Conservation (phyloP, 2,113 vertebrate species). For the Cygnus atratus region DNA sequence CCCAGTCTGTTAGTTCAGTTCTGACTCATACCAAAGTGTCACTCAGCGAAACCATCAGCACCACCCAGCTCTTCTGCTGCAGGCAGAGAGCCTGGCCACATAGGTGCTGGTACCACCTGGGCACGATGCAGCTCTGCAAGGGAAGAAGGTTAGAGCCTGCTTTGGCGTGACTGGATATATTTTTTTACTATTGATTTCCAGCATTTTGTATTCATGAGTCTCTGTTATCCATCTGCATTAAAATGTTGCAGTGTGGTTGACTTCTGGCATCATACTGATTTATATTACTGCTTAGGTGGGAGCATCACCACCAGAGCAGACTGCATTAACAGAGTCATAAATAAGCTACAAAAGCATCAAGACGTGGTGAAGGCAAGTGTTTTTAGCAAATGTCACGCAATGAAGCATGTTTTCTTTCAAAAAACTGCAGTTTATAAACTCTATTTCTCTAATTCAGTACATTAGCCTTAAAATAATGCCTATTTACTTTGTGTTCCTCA, state of each 20-base stretch:
- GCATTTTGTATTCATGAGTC: not conserved
- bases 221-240: not conserved
- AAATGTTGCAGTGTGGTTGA: not conserved
- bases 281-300: not conserved
- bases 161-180: not conserved
- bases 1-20: not conserved
- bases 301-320: not conserved
- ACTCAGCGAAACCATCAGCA: not conserved
- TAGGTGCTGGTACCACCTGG: not conserved
- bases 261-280: slow-evolving; percentile 8
- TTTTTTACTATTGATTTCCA: not conserved
- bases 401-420: slow-evolving; percentile 40
- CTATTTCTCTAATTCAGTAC: not conserved
- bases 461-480: slow-evolving; percentile 40
- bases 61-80: not conserved
- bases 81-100: not conserved
- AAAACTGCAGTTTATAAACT: slow-evolving; percentile 34
- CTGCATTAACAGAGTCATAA: slow-evolving; percentile 3
- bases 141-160: not conserved
- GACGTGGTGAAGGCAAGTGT: not conserved
- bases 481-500: slow-evolving; percentile 39
- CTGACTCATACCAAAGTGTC: not conserved
- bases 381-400: slow-evolving; percentile 16
- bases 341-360: not conserved
- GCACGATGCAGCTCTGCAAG: not conserved